Conservation (phyloP, 2,113 vertebrate genomes). For the Triplophysa siluroides region DNA sequence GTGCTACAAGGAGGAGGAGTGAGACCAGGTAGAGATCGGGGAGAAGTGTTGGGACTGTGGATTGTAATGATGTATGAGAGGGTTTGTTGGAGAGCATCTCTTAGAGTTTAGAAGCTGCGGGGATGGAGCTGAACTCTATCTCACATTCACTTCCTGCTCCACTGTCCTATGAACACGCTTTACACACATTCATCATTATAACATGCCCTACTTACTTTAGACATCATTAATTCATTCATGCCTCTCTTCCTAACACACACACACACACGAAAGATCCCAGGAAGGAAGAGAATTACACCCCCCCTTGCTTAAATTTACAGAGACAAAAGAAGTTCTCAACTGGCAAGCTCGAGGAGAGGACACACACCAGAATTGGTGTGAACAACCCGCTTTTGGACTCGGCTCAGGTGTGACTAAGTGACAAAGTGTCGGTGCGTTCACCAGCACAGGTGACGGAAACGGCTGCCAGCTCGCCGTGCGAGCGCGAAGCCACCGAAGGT, state of each 20-base stretch:
- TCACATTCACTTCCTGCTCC: constrained; percentile 39
- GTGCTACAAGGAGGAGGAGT: constrained; percentile 27
- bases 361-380: constrained; percentile 43
- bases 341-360: constrained; percentile 22
- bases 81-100: constrained; percentile 42
- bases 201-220: constrained; percentile 55
- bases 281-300: constrained; percentile 32
- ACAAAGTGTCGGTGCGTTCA: constrained; percentile 47
- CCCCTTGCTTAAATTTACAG: constrained; percentile 33
- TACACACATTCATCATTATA: constrained; percentile 53
- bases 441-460: constrained; percentile 46
- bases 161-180: constrained; percentile 33
- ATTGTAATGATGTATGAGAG: constrained; percentile 55
- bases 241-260: constrained; percentile 29
- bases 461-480: constrained; percentile 46
- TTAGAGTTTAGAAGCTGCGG: constrained; percentile 47
- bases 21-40: neutral
- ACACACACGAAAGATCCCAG: constrained; percentile 17
- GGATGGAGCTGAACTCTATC: constrained; percentile 35
- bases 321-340: constrained; percentile 19
- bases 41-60: constrained; percentile 48
- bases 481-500: constrained; percentile 48
- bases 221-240: constrained; percentile 58
- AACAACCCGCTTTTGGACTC: constrained; percentile 46
- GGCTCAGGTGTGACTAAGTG: constrained; percentile 49